Conservation (phyloP, 2,888 invertebrate species). For the Lycia hirtaria region DNA sequence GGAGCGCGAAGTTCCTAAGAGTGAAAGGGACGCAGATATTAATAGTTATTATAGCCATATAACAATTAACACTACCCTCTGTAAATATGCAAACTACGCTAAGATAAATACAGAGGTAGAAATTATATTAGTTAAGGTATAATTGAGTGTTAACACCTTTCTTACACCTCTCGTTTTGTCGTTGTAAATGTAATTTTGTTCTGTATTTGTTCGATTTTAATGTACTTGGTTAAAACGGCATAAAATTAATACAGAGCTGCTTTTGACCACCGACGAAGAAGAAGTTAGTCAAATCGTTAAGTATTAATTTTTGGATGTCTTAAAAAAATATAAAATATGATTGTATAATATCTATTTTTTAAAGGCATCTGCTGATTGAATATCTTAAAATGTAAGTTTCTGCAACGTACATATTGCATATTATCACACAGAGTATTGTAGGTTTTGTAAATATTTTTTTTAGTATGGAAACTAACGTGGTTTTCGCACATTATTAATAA, state of each 20-base stretch:
- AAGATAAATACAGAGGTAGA: slow-evolving; percentile 16
- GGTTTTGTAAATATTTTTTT: too few species aligned
- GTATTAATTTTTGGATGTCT: too few species aligned
- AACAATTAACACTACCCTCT: slow-evolving; percentile 31
- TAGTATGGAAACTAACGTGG: too few species aligned
- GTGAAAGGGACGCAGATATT: slow-evolving; percentile 58
- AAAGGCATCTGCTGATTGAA: too few species aligned
- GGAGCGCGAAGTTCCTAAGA: slow-evolving; percentile 58
- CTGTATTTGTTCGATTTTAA: background rate
- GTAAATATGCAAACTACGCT: slow-evolving; percentile 27
- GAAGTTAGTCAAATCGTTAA: too few species aligned
- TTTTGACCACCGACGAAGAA: too few species aligned
- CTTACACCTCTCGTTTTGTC: slow-evolving; percentile 2
- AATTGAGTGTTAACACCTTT: slow-evolving; percentile 12
- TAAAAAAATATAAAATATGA: too few species aligned
- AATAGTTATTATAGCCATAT: slow-evolving; percentile 54
- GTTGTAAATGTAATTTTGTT: background rate
- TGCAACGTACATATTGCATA: too few species aligned
- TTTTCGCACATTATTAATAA: too few species aligned
- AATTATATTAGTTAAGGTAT: slow-evolving; percentile 17
- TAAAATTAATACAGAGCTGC: background rate
- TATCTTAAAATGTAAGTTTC: too few species aligned
- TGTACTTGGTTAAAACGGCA: background rate
- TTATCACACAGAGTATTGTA: too few species aligned
- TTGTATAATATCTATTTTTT: too few species aligned